These are phyloP conservation scores for Cryptocheilus praepositus DNA, from an alignment of 2,888 invertebrate genomes.

Conservation along the genomic window DNA sequence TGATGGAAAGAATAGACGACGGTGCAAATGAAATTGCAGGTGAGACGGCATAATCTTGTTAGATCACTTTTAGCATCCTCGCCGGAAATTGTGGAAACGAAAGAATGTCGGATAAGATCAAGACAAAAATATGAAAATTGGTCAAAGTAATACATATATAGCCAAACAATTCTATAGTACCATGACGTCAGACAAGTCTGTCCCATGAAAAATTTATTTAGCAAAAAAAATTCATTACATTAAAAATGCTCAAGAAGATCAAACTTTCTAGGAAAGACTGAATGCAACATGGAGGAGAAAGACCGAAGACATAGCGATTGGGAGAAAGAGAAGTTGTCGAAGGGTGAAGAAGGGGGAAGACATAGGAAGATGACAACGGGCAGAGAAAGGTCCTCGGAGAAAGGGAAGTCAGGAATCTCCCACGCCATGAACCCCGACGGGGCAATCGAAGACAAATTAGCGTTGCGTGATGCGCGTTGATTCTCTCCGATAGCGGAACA, in stretches of 20 bases:
- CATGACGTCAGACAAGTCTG: no score
- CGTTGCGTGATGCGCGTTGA: constrained; percentile 75
- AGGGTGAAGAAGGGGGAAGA: constrained; percentile 24
- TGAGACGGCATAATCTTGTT: no score
- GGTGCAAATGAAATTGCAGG: background rate
- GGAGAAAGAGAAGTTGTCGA: constrained; percentile 2
- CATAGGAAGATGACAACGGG: constrained; percentile 38
- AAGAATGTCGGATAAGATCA: no score
- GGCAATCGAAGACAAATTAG: constrained; percentile 74
- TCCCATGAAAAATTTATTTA: no score
- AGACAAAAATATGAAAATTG: no score
- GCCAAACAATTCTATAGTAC: no score
- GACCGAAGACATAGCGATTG: background rate
- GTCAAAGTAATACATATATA: no score
- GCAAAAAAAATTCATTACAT: no score
- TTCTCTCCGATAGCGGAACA: constrained; percentile 71
- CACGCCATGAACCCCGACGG: constrained; percentile 67
- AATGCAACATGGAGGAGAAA: constrained; percentile 9
- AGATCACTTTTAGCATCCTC: no score
- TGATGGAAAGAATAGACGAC: background rate
- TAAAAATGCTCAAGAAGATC: no score
- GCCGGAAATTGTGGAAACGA: no score
- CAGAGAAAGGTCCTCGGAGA: constrained; percentile 23
- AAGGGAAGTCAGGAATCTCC: constrained; percentile 58
- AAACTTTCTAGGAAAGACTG: background rate